A percentile compares a stretch with the other conserved stretches of the same genome.
Evolutionary conservation across 1,140 invertebrate species (phyloP).

Genomic region (Leguminivora glycinivorella): DNA sequence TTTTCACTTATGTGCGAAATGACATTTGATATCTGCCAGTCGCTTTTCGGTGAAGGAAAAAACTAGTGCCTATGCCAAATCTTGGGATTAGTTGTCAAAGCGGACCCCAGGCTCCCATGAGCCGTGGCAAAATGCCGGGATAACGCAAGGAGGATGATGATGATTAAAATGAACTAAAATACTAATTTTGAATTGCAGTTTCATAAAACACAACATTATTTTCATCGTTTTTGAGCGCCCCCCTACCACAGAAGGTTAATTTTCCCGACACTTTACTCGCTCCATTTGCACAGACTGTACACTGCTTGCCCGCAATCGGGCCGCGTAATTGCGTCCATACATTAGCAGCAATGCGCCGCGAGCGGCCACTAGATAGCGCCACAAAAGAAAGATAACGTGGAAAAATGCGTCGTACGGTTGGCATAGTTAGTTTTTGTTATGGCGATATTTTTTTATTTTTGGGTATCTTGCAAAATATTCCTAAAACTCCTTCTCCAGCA

Average conservation of each 20-base stretch:
- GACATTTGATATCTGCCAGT: too few species aligned
- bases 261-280: conserved; percentile 2
- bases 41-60: too few species aligned
- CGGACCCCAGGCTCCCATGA: too few species aligned
- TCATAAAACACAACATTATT: not conserved
- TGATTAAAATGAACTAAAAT: too few species aligned
- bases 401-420: not conserved
- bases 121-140: too few species aligned
- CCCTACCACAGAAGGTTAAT: not conserved
- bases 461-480: too few species aligned
- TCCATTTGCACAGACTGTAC: conserved; percentile 16
- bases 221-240: not conserved
- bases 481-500: too few species aligned
- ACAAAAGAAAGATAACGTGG: conserved; percentile 16
- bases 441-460: not conserved
- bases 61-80: too few species aligned
- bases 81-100: too few species aligned
- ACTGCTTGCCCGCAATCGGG: conserved; percentile 11
- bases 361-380: conserved; percentile 11
- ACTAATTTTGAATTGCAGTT: not conserved
- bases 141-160: too few species aligned
- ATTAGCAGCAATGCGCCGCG: conserved; percentile 24
- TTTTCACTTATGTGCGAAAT: too few species aligned
- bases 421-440: not conserved
- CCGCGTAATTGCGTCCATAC: conserved; percentile 25